A percentile compares a stretch with the other conserved stretches of the same genome.
Conservation (phyloP, 1,140 invertebrate species). For the Pseudomyrmex sp. region DNA sequence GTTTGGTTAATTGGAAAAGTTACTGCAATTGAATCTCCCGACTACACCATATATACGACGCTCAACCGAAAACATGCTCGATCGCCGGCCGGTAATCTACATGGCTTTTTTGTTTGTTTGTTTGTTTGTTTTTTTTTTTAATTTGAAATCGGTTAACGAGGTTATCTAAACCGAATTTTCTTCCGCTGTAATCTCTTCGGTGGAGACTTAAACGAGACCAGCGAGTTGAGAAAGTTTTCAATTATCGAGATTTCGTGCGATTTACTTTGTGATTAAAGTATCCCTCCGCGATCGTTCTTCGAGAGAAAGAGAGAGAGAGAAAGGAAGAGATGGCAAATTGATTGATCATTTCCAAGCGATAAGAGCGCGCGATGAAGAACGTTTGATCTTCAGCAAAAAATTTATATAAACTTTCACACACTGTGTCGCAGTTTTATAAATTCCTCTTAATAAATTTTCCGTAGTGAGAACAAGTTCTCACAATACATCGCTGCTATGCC, state of each 20-base stretch:
- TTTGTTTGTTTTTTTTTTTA: neutral
- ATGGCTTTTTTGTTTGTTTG: neutral
- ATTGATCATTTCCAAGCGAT: neutral
- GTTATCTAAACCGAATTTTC: slow-evolving; percentile 17
- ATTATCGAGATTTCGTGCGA: slow-evolving; percentile 54
- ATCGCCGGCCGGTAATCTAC: slow-evolving; percentile 28
- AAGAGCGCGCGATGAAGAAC: neutral
- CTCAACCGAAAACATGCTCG: slow-evolving; percentile 29
- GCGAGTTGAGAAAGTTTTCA: slow-evolving; percentile 42
- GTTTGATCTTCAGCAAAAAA: neutral
- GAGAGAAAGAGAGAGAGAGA: neutral
- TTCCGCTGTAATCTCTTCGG: neutral
- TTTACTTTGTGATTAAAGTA: slow-evolving; percentile 33
- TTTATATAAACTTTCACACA: no score
- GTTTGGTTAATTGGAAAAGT: slow-evolving; percentile 69
- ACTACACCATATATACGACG: slow-evolving; percentile 35
- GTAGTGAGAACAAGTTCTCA: no score
- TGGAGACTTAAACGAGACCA: slow-evolving; percentile 29
- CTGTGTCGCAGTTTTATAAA: neutral
- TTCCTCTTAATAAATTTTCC: neutral
- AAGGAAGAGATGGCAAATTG: neutral
- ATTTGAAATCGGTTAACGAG: slow-evolving; percentile 50
- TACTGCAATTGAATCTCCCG: slow-evolving; percentile 33
- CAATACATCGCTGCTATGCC: no score
- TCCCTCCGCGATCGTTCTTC: slow-evolving; percentile 18